Conservation (phyloP, 2,797 vertebrate species). For the Florisuga fusca region DNA sequence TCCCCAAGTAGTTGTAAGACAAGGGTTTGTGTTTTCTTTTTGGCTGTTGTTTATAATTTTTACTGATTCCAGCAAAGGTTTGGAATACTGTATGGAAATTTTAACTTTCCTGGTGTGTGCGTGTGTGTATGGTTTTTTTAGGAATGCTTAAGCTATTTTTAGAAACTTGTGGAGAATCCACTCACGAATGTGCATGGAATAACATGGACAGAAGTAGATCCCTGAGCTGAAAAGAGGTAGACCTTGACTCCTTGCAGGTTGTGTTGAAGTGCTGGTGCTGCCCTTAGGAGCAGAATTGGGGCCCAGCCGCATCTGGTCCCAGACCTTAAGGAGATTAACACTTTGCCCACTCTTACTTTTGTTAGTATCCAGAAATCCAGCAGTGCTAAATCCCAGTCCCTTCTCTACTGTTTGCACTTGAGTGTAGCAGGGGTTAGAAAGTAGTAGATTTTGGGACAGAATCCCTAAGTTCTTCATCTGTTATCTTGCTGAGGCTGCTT, state of each 20-base stretch:
- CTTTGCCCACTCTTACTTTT: background rate
- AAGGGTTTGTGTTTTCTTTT: slow-evolving; percentile 64
- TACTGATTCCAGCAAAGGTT: slow-evolving; percentile 32
- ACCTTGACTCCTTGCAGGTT: accelerated
- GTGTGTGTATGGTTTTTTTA: background rate
- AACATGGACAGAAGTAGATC: background rate
- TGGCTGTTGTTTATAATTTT: slow-evolving; percentile 54
- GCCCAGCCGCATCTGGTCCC: background rate
- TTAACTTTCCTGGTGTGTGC: background rate
- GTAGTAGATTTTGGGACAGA: slow-evolving; percentile 25
- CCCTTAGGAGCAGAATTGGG: background rate
- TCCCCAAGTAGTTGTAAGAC: slow-evolving; percentile 62
- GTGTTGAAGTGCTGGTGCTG: background rate
- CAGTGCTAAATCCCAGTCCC: background rate
- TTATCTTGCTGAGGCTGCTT: slow-evolving; percentile 61
- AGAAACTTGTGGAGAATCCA: accelerated
- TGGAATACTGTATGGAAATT: slow-evolving; percentile 11
- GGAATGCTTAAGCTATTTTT: background rate
- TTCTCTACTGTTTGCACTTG: background rate
- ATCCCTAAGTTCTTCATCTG: slow-evolving; percentile 50
- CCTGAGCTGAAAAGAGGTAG: background rate
- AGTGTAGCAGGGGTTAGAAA: background rate
- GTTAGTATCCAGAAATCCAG: background rate
- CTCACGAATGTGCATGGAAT: accelerated
- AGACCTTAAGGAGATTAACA: background rate